Percentiles rank a stretch among this genome's conserved stretches.
Conservation (phyloP, 2,113 vertebrate genomes). For the Coturnix japonica region DNA sequence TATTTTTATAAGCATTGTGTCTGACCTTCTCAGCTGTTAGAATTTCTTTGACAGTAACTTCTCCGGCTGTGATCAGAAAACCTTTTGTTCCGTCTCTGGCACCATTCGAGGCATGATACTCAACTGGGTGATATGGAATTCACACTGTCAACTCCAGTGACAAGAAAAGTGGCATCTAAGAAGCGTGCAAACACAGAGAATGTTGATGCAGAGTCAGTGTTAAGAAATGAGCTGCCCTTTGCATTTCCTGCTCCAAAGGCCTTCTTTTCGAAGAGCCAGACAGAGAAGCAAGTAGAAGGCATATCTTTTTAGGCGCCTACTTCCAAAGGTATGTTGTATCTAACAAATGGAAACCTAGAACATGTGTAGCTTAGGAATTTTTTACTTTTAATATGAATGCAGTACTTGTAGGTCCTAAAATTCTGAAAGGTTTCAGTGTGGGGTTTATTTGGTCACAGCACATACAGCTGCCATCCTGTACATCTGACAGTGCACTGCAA, state of each 20-base stretch:
- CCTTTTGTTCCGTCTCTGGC: background rate
- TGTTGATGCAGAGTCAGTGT: conserved; percentile 17
- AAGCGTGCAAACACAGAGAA: conserved; percentile 87
- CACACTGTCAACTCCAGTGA: conserved; percentile 59
- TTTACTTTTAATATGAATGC: background rate
- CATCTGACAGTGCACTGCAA: background rate
- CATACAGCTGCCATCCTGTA: background rate
- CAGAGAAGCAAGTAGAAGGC: conserved; percentile 71
- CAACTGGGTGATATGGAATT: conserved; percentile 36
- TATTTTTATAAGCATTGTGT: background rate
- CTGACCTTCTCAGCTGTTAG: background rate
- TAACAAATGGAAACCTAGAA: background rate
- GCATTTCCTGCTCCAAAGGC: conserved; percentile 80
- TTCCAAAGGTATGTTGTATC: conserved; percentile 67
- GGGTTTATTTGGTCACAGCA: background rate
- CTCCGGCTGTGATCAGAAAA: background rate
- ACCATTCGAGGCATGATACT: conserved; percentile 52
- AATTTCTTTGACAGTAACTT: background rate
- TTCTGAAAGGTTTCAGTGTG: background rate
- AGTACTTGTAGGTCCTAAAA: background rate
- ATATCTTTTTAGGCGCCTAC: conserved; percentile 66
- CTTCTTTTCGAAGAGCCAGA: conserved; percentile 74
- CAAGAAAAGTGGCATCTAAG: conserved; percentile 65
- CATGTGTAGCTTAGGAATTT: background rate
- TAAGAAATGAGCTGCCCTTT: conserved; percentile 75